These are phyloP conservation scores for Xiphophorus hellerii DNA, from an alignment of 2,113 vertebrate genomes.

Conservation along the genomic window DNA sequence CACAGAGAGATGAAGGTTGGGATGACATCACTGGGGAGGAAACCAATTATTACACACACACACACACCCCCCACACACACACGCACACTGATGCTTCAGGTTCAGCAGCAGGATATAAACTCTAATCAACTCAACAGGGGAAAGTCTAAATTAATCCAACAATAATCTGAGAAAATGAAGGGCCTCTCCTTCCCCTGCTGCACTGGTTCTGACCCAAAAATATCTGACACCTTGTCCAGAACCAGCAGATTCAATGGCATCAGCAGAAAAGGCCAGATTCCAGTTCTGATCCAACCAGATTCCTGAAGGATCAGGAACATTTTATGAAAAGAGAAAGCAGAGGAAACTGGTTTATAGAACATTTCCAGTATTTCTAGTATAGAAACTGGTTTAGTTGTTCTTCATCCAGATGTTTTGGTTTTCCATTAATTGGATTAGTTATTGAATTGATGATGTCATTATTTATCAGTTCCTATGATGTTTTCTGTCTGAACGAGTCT, in stretches of 20 bases:
- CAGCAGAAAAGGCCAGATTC: not conserved
- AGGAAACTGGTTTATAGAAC: not conserved
- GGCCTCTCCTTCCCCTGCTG: not conserved
- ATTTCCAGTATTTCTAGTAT: not conserved
- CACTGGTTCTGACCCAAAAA: not conserved
- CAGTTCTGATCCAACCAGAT: not conserved
- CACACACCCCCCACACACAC: slow-evolving; percentile 10
- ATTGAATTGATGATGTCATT: not conserved
- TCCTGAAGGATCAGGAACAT: not conserved
- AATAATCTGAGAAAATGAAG: not conserved
- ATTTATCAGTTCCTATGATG: too few species aligned
- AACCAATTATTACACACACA: slow-evolving; percentile 55
- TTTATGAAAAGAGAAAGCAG: not conserved
- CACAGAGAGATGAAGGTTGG: slow-evolving; percentile 3
- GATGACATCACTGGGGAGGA: slow-evolving; percentile 47
- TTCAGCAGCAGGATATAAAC: slow-evolving; percentile 22
- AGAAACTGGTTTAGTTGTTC: not conserved
- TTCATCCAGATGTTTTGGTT: not conserved
- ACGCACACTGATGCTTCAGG: not conserved
- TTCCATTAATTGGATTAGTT: not conserved
- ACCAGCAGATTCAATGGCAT: not conserved
- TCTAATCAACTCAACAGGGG: not conserved
- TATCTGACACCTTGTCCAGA: not conserved
- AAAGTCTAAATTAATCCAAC: slow-evolving; percentile 8
- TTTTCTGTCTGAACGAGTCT: too few species aligned